phyloP scores from a whole-genome alignment of 2,113 vertebrate species.

The Cervus canadensis region DNA sequence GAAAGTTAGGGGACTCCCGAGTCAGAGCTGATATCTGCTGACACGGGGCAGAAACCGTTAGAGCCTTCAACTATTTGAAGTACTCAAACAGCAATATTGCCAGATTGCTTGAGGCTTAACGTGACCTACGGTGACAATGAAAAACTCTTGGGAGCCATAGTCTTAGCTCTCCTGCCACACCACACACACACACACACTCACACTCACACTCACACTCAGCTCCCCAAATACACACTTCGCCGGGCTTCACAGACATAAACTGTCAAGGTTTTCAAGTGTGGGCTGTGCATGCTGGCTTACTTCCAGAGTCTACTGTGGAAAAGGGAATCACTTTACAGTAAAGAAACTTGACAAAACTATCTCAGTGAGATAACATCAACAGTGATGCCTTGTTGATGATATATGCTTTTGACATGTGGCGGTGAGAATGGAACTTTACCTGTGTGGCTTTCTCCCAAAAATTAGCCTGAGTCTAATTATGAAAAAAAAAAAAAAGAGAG shows the following conservation, averaged over 20 bases:
- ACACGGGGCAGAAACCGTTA: neutral
- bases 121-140: neutral
- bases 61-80: neutral
- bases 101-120: neutral
- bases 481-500: neutral
- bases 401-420: neutral
- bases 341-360: neutral
- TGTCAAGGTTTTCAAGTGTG: neutral
- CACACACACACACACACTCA: neutral
- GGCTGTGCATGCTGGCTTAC: neutral
- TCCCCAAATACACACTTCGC: neutral
- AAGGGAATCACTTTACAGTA: neutral
- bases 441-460: neutral
- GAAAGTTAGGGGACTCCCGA: neutral
- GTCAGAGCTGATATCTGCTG: neutral
- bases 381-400: neutral
- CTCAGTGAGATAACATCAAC: neutral
- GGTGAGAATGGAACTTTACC: neutral
- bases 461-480: neutral
- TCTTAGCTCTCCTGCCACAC: neutral
- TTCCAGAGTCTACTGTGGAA: neutral
- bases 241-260: neutral
- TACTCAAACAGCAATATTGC: neutral
- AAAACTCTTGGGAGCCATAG: too few relatives aligned
- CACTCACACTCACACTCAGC: neutral